A percentile compares a stretch with the other conserved stretches of the same genome.
These are phyloP conservation scores for Lasiurus borealis DNA, from an alignment of 2,113 vertebrate species.

Conservation along the genomic window DNA sequence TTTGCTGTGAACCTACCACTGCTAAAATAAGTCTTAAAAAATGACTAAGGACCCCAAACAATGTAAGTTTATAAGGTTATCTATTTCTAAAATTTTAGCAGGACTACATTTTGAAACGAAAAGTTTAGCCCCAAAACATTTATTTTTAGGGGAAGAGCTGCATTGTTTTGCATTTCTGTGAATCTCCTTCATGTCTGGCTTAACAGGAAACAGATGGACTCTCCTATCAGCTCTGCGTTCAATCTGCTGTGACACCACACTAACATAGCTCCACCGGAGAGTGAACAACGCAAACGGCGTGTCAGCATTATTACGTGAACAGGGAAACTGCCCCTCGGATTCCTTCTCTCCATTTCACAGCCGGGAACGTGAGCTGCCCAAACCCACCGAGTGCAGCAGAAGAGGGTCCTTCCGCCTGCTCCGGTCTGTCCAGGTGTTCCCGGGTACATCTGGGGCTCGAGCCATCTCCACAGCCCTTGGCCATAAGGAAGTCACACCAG, in stretches of 20 bases:
- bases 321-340: too few relatives aligned
- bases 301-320: neutral
- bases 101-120: neutral
- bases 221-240: neutral
- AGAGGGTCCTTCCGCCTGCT: neutral
- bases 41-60: neutral
- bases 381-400: neutral
- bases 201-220: neutral
- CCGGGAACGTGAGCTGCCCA: neutral
- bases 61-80: neutral
- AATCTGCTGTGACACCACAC: neutral
- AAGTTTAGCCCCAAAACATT: neutral
- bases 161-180: neutral
- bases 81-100: neutral
- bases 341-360: too few relatives aligned
- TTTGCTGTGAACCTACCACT: neutral
- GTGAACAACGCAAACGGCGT: neutral
- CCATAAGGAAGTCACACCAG: neutral
- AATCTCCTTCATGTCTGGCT: neutral
- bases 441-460: neutral
- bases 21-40: neutral
- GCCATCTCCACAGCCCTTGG: neutral
- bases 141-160: neutral
- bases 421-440: neutral
- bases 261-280: neutral